phyloP scores from a whole-genome alignment of 2,888 invertebrate species.

The Dioctria rufipes region DNA sequence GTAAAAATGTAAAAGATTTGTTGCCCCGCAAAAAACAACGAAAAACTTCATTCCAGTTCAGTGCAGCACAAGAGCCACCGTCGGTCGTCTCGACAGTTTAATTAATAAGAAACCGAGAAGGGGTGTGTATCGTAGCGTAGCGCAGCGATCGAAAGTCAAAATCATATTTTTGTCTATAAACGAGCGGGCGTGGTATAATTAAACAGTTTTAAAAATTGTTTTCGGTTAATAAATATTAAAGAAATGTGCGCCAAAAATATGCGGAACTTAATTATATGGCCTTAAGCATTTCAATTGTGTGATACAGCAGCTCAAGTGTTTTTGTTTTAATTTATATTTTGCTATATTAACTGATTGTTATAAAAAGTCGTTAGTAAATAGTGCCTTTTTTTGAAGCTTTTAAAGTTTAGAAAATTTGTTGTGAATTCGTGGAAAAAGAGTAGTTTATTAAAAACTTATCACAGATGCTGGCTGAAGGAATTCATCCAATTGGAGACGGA shows the following conservation, averaged over 20 bases:
- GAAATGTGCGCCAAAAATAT: neutral
- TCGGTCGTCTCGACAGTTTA: neutral
- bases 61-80: no score
- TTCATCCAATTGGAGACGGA: constrained; percentile 76
- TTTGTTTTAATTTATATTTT: constrained; percentile 22
- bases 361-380: constrained; percentile 15
- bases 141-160: constrained; percentile 53
- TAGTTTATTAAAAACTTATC: constrained; percentile 6
- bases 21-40: neutral
- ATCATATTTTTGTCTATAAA: constrained; percentile 29
- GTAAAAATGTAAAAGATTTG: no score
- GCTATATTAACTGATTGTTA: constrained; percentile 38
- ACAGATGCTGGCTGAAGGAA: constrained; percentile 69
- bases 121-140: neutral
- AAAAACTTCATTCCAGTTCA: constrained; percentile 12
- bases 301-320: constrained; percentile 21
- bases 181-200: constrained; percentile 54
- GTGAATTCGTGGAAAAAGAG: constrained; percentile 31
- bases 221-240: neutral
- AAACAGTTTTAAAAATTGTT: neutral
- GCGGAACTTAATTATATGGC: constrained; percentile 36
- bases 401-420: constrained; percentile 8
- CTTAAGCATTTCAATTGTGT: constrained; percentile 26
- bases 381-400: constrained; percentile 32
- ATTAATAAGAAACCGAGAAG: constrained; percentile 14